Conservation (phyloP, 1,140 invertebrate genomes). For the Micrasema longulum region DNA sequence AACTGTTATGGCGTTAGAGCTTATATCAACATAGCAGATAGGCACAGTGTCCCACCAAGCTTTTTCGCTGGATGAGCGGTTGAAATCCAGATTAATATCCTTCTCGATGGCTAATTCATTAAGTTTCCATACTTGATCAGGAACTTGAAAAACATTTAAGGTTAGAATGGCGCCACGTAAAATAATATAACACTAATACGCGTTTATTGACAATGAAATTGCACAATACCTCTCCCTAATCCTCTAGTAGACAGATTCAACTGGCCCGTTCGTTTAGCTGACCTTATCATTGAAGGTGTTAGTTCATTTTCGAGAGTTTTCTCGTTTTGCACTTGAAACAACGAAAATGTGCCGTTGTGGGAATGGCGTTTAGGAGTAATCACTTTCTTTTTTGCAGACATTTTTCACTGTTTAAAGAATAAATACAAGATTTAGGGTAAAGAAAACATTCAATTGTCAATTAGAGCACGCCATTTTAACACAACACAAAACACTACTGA, state of each 20-base stretch:
- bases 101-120: conserved; percentile 77
- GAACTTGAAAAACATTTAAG: conserved; percentile 71
- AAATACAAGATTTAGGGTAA: not conserved
- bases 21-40: conserved; percentile 82
- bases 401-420: conserved; percentile 14
- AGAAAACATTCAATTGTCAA: conserved; percentile 31
- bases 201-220: not conserved
- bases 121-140: conserved; percentile 83
- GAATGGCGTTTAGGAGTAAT: conserved; percentile 15
- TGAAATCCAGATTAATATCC: conserved; percentile 76
- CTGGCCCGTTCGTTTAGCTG: conserved; percentile 81
- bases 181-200: conserved; percentile 4
- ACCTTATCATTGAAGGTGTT: conserved; percentile 77
- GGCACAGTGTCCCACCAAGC: conserved; percentile 90
- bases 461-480: conserved; percentile 33
- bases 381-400: conserved; percentile 18
- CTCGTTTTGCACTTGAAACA: conserved; percentile 78
- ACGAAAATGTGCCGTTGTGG: conserved; percentile 57
- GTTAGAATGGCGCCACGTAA: conserved; percentile 7
- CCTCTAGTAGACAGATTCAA: conserved; percentile 83
- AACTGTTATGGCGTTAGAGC: conserved; percentile 78
- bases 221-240: conserved; percentile 74
- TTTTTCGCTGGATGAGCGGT: conserved; percentile 70
- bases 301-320: conserved; percentile 75
- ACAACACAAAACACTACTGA: conserved; percentile 34